These are phyloP conservation scores for Lysandra bellargus DNA, from an alignment of 2,888 invertebrate genomes.

Conservation along the genomic window DNA sequence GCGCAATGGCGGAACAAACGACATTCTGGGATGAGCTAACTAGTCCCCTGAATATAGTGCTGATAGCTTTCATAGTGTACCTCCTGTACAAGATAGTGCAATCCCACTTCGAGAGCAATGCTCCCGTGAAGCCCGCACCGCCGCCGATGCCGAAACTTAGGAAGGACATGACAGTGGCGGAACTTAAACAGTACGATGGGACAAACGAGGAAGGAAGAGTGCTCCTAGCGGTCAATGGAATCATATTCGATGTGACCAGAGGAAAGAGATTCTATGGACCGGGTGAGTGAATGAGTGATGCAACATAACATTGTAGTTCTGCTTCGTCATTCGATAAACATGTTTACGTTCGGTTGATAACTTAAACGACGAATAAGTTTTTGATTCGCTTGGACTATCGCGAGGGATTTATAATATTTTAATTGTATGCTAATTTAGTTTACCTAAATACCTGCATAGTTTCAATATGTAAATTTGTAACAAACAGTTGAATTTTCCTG, in stretches of 20 bases:
- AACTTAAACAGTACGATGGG: constrained; percentile 92
- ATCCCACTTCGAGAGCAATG: constrained; percentile 67
- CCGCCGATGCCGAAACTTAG: constrained; percentile 88
- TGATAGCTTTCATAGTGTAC: constrained; percentile 66
- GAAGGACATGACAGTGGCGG: constrained; percentile 93
- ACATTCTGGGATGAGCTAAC: constrained; percentile 71
- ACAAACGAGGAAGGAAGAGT: constrained; percentile 92
- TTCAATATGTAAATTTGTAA: neutral
- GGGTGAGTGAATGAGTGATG: constrained; percentile 79
- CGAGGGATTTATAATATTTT: neutral
- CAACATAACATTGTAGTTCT: neutral
- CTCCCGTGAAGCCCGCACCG: constrained; percentile 62
- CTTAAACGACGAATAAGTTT: neutral
- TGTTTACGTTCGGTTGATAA: neutral
- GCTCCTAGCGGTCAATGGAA: constrained; percentile 94
- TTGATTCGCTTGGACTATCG: neutral
- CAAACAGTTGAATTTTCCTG: neutral
- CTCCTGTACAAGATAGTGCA: constrained; percentile 84
- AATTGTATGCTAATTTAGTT: neutral
- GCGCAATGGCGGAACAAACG: constrained; percentile 46
- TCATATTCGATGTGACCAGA: constrained; percentile 95
- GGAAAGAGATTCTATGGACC: constrained; percentile 96
- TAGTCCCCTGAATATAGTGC: constrained; percentile 66
- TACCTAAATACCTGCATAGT: neutral
- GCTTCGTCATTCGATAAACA: constrained; percentile 18